phyloP scores from a whole-genome alignment of 2,797 vertebrate species.

The Poeciliopsis turneri region DNA sequence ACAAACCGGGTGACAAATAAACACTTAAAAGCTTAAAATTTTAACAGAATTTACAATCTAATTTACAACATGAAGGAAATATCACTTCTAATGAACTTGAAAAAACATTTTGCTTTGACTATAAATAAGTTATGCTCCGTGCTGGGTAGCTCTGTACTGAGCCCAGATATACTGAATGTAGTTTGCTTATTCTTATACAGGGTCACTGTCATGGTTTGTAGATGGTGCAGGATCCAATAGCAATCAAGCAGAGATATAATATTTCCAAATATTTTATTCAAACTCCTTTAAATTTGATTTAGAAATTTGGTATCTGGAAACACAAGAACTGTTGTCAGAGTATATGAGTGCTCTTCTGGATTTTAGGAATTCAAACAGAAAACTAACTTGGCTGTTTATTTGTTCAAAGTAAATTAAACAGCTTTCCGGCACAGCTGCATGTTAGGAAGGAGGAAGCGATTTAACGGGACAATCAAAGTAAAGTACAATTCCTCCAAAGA shows the following conservation, averaged over 20 bases:
- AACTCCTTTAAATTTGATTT: constrained; percentile 44
- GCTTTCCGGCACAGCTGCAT: constrained; percentile 64
- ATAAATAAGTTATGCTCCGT: not conserved
- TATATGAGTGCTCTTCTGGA: constrained; percentile 38
- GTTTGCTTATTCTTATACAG: too few species aligned
- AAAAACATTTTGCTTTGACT: not conserved
- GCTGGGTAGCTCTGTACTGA: too few species aligned
- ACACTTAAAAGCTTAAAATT: not conserved
- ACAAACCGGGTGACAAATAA: constrained; percentile 7
- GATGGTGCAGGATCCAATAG: too few species aligned
- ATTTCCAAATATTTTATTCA: not conserved
- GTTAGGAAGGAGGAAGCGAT: constrained; percentile 64
- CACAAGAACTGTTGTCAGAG: not conserved
- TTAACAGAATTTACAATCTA: not conserved
- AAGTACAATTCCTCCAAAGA: constrained; percentile 47
- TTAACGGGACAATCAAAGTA: constrained; percentile 71
- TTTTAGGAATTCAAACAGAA: constrained; percentile 39
- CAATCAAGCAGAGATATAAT: not conserved
- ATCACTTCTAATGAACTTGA: not conserved
- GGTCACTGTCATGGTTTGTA: too few species aligned
- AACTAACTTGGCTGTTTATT: constrained; percentile 77
- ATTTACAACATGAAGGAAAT: not conserved
- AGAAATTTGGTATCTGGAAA: constrained; percentile 25
- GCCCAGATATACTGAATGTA: too few species aligned
- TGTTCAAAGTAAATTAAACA: constrained; percentile 80